Conservation (phyloP, 2,888 invertebrate species). For the Blastobasis adustella region DNA sequence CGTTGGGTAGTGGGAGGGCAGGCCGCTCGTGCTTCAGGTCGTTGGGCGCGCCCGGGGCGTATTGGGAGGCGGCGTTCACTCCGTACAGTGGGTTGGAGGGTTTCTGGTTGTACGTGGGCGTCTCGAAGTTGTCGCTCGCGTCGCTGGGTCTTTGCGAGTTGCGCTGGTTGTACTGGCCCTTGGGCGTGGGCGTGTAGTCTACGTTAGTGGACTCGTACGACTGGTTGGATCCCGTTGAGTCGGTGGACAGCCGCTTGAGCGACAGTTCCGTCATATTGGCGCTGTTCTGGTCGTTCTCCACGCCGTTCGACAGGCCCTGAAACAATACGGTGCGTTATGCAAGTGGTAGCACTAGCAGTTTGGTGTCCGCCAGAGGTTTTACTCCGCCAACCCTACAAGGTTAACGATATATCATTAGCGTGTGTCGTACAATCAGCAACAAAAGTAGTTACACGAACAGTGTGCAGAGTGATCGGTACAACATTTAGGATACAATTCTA, state of each 20-base stretch:
- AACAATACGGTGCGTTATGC: constrained; percentile 15
- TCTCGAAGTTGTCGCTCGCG: constrained; percentile 39
- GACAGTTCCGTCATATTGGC: constrained; percentile 50
- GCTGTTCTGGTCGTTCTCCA: constrained; percentile 65
- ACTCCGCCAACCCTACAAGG: too few species aligned
- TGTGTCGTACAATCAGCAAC: too few species aligned
- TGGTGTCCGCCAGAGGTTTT: not conserved
- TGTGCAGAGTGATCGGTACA: too few species aligned
- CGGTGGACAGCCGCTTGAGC: constrained; percentile 61
- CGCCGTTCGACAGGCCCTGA: constrained; percentile 67
- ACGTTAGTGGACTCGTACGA: constrained; percentile 58
- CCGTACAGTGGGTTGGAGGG: constrained; percentile 64
- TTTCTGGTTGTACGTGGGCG: constrained; percentile 38
- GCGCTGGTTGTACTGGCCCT: constrained; percentile 48
- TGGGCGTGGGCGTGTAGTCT: constrained; percentile 53
- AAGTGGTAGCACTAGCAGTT: too few species aligned
- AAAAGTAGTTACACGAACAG: too few species aligned
- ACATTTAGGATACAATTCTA: too few species aligned
- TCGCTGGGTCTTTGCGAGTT: constrained; percentile 36
- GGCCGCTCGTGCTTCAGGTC: constrained; percentile 50
- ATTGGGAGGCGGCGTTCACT: constrained; percentile 65
- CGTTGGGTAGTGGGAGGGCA: constrained; percentile 46
- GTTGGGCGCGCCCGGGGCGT: constrained; percentile 47
- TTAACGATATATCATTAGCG: too few species aligned
- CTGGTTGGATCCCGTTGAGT: constrained; percentile 62